Percentiles rank a stretch among this genome's conserved stretches.
These are phyloP conservation scores for Cataglyphis albicans DNA, from an alignment of 2,888 invertebrate genomes.

Conservation along the genomic window DNA sequence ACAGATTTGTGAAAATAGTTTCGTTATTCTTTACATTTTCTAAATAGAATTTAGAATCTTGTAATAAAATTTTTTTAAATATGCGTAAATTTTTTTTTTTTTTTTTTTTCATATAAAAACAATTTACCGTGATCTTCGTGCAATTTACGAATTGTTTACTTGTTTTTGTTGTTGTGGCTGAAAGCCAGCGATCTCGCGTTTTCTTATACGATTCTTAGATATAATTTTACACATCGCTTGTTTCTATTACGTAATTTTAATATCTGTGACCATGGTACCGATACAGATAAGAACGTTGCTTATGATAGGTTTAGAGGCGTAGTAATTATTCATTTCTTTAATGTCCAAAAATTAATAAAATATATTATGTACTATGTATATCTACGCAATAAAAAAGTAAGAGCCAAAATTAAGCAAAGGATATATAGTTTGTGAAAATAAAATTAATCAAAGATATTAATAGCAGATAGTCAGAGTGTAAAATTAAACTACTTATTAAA, in stretches of 20 bases:
- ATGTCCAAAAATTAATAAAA: neutral
- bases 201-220: slow-evolving; percentile 32
- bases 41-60: neutral
- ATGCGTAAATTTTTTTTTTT: neutral
- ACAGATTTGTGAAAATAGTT: neutral
- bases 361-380: neutral
- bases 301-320: neutral
- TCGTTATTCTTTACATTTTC: neutral
- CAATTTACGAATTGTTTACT: slow-evolving; percentile 39
- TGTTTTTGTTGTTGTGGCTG: slow-evolving; percentile 42
- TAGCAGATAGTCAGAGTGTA: neutral
- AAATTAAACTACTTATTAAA: neutral
- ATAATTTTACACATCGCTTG: neutral
- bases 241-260: slow-evolving; percentile 43
- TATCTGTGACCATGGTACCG: neutral
- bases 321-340: neutral
- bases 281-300: neutral
- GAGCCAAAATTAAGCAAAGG: neutral
- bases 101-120: neutral
- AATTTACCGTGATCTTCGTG: slow-evolving; percentile 29
- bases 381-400: neutral
- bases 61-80: neutral
- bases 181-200: slow-evolving; percentile 51
- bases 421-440: neutral
- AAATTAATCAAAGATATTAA: neutral